phyloP scores from a whole-genome alignment of 2,888 invertebrate genomes.

The Calameuta filiformis region DNA sequence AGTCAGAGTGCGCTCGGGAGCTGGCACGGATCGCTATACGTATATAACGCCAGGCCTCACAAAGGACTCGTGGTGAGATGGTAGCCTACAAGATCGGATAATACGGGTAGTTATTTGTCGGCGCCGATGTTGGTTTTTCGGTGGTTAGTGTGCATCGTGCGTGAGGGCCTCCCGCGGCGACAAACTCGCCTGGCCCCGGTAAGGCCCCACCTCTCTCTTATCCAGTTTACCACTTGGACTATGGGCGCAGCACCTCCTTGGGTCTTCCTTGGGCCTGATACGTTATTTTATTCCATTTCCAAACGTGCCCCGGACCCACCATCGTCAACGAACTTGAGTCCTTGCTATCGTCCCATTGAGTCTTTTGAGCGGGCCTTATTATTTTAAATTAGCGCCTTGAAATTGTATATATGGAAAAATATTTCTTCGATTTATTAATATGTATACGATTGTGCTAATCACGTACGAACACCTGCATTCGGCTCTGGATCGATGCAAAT shows the following conservation, averaged over 20 bases:
- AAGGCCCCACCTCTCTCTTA: constrained; percentile 32
- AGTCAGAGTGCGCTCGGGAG: neutral
- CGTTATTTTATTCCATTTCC: neutral
- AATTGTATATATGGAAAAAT: neutral
- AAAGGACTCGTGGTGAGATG: constrained; percentile 62
- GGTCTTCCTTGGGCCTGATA: neutral
- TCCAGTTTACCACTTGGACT: constrained; percentile 25
- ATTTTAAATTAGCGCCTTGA: neutral
- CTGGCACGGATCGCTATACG: neutral
- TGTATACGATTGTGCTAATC: neutral
- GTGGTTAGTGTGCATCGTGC: constrained; percentile 45
- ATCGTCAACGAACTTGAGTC: neutral
- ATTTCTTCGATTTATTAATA: neutral
- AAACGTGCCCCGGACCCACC: neutral
- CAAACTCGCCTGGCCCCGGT: constrained; percentile 50
- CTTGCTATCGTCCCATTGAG: neutral
- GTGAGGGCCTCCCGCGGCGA: constrained; percentile 61
- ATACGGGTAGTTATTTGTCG: constrained; percentile 66
- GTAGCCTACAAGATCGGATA: constrained; percentile 64
- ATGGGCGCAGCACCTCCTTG: constrained; percentile 19
- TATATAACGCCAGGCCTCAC: constrained; percentile 35
- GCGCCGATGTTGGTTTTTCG: constrained; percentile 65
- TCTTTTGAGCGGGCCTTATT: neutral
- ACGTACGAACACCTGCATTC: neutral
- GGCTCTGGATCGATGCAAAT: neutral